phyloP scores from a whole-genome alignment of 2,113 vertebrate genomes.

The Hippocampus zosterae region DNA sequence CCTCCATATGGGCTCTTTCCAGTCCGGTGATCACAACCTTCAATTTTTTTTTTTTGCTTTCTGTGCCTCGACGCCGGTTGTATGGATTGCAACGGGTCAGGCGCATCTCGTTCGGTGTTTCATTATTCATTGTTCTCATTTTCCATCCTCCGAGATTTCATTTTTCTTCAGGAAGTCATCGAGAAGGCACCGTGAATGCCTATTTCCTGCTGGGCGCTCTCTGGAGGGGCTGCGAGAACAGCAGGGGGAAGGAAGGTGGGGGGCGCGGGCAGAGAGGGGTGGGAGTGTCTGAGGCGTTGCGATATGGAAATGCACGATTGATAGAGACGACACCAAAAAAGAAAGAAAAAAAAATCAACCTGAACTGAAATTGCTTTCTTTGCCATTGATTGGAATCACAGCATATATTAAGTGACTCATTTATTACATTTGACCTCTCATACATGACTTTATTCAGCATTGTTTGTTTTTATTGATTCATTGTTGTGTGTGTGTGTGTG shows the following conservation, averaged over 20 bases:
- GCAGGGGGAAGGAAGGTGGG: slow-evolving; percentile 10
- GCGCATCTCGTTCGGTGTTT: slow-evolving; percentile 52
- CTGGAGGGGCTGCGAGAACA: slow-evolving; percentile 10
- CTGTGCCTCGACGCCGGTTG: slow-evolving; percentile 41
- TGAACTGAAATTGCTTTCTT: slow-evolving; percentile 52
- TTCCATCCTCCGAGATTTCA: slow-evolving; percentile 55
- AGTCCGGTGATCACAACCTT: slow-evolving; percentile 59
- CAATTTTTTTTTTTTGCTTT: slow-evolving; percentile 47
- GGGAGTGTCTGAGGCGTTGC: background rate
- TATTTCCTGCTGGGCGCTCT: slow-evolving; percentile 55
- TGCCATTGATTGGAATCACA: slow-evolving; percentile 50
- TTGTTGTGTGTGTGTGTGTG: slow-evolving; percentile 7
- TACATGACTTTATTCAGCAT: slow-evolving; percentile 30
- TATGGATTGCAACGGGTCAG: slow-evolving; percentile 54
- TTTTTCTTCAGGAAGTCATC: slow-evolving; percentile 67
- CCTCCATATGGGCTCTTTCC: slow-evolving; percentile 39
- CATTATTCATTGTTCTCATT: slow-evolving; percentile 73
- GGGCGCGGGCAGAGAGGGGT: background rate
- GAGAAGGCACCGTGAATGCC: slow-evolving; percentile 62
- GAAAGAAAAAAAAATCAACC: slow-evolving; percentile 24
- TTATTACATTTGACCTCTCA: slow-evolving; percentile 39
- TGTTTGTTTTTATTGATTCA: slow-evolving; percentile 16
- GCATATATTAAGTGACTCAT: slow-evolving; percentile 55
- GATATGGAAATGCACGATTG: slow-evolving; percentile 49
- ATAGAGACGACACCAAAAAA: slow-evolving; percentile 35